These are phyloP conservation scores for Pemphredon lugubris DNA, from an alignment of 2,888 invertebrate species.

Conservation along the genomic window DNA sequence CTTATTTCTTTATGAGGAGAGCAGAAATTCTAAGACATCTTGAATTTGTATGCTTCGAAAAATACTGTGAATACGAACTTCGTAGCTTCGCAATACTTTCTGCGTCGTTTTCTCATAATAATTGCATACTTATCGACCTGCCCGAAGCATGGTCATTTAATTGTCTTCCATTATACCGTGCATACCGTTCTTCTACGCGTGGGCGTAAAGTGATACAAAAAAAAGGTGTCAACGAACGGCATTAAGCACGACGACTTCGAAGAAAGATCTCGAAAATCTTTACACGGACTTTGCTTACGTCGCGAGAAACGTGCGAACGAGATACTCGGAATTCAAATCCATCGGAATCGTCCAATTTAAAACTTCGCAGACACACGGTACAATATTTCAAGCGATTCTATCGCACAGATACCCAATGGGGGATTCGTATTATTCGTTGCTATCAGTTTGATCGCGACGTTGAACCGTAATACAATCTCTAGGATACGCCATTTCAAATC, in stretches of 20 bases:
- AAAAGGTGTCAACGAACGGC: constrained; percentile 6
- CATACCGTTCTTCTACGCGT: not conserved
- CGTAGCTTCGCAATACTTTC: too few species aligned
- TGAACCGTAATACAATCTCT: too few species aligned
- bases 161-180: constrained; percentile 9
- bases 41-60: too few species aligned
- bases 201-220: too few species aligned
- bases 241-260: constrained; percentile 16
- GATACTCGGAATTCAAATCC: constrained; percentile 52
- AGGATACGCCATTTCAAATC: too few species aligned
- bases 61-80: too few species aligned
- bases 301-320: constrained; percentile 52
- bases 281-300: constrained; percentile 27
- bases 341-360: constrained; percentile 56
- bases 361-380: constrained; percentile 57
- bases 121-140: not conserved
- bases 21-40: too few species aligned
- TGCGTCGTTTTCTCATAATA: too few species aligned
- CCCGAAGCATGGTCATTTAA: constrained; percentile 6
- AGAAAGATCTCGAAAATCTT: constrained; percentile 44
- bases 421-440: too few species aligned
- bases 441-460: too few species aligned
- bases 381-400: constrained; percentile 30
- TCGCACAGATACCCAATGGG: not conserved
- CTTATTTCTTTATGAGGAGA: not conserved